Evolutionary conservation across 2,797 vertebrate species (phyloP).

Genomic region (Esox lucius): DNA sequence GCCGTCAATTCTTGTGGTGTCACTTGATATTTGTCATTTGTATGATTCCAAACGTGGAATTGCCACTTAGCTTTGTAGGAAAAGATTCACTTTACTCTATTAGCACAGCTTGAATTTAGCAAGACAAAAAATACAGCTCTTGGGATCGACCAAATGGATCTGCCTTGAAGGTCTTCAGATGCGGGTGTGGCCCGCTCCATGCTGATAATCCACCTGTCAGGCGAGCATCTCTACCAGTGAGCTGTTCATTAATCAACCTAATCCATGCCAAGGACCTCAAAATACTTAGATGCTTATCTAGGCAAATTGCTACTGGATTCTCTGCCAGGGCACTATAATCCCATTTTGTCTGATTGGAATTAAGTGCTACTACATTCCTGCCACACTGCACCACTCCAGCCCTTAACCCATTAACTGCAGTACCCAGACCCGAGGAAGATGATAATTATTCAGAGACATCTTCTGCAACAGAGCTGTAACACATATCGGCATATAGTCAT

Average conservation of each 20-base stretch:
- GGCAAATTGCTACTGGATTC: slow-evolving; percentile 30
- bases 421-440: not conserved
- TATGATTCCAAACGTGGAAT: too few species aligned
- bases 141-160: not conserved
- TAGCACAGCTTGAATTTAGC: not conserved
- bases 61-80: not conserved
- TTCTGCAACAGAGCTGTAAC: not conserved
- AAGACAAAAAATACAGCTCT: not conserved
- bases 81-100: not conserved
- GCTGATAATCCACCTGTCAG: slow-evolving; percentile 24
- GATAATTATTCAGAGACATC: not conserved
- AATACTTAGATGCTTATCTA: slow-evolving; percentile 27
- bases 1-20: too few species aligned
- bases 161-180: not conserved
- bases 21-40: too few species aligned
- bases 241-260: slow-evolving; percentile 16
- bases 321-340: slow-evolving; percentile 22
- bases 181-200: not conserved
- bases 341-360: slow-evolving; percentile 26
- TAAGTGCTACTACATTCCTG: slow-evolving; percentile 34
- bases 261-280: slow-evolving; percentile 10
- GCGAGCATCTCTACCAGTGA: slow-evolving; percentile 24
- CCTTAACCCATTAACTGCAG: not conserved
- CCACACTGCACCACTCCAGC: slow-evolving; percentile 12
- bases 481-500: not conserved